Conservation (phyloP, 1,140 invertebrate genomes). For the Drosophila navojoa region DNA sequence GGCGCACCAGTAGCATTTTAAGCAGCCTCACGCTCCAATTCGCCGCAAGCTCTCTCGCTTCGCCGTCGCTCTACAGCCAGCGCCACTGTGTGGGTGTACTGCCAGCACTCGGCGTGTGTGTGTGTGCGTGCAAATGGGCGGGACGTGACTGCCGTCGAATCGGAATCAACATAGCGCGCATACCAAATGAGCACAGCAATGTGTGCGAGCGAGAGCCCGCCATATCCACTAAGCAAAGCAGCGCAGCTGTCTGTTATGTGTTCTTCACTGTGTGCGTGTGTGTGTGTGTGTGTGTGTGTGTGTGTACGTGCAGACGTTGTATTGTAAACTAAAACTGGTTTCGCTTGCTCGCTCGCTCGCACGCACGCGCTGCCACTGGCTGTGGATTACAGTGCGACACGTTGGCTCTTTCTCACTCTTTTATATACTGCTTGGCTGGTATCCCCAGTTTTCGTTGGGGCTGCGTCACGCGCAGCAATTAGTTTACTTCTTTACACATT, state of each 20-base stretch:
- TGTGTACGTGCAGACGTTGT: slow-evolving; percentile 42
- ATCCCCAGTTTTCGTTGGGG: slow-evolving; percentile 50
- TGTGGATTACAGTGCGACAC: slow-evolving; percentile 1
- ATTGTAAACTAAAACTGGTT: slow-evolving; percentile 50
- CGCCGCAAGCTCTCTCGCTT: slow-evolving; percentile 52
- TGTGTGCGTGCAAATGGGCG: slow-evolving; percentile 83
- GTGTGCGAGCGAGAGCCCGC: slow-evolving; percentile 44
- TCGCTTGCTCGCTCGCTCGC: slow-evolving; percentile 19
- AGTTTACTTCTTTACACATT: slow-evolving; percentile 82
- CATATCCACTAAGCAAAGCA: slow-evolving; percentile 15
- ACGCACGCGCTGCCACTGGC: slow-evolving; percentile 1
- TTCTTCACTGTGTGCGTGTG: slow-evolving; percentile 27
- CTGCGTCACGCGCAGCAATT: slow-evolving; percentile 82
- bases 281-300: slow-evolving; percentile 33
- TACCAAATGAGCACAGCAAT: slow-evolving; percentile 72
- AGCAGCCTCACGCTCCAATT: slow-evolving; percentile 83
- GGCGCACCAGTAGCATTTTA: slow-evolving; percentile 83
- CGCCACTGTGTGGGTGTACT: slow-evolving; percentile 30
- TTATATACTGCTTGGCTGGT: slow-evolving; percentile 61
- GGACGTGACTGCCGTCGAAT: slow-evolving; percentile 84
- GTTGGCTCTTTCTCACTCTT: slow-evolving; percentile 34
- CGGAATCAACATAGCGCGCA: slow-evolving; percentile 83
- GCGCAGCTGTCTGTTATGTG: slow-evolving; percentile 33
- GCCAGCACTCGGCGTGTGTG: slow-evolving; percentile 16
- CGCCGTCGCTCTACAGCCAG: slow-evolving; percentile 12